phyloP scores from a whole-genome alignment of 2,888 invertebrate genomes.

The Andrena hattorfiana region DNA sequence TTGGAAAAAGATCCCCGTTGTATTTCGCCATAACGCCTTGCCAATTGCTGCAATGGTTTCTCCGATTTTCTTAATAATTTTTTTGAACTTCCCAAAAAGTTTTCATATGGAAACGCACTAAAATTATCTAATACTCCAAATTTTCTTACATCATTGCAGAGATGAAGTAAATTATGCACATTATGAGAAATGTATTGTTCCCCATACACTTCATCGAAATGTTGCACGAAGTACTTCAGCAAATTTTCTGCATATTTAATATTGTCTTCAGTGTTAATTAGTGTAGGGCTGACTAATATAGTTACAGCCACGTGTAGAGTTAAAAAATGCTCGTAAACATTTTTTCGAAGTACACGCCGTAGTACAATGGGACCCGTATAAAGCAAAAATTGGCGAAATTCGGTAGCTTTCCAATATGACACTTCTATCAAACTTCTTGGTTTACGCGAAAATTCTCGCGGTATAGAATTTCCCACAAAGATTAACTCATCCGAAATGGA shows the following conservation, averaged over 20 bases:
- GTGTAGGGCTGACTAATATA: constrained; percentile 2
- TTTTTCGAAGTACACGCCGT: neutral
- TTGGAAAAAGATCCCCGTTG: neutral
- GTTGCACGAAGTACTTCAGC: constrained; percentile 38
- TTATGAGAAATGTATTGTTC: constrained; percentile 34
- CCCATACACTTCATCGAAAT: constrained; percentile 41
- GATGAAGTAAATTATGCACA: constrained; percentile 43
- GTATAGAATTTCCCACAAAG: constrained; percentile 24
- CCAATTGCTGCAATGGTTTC: constrained; percentile 30
- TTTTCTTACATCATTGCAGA: constrained; percentile 44
- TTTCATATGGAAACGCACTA: constrained; percentile 49
- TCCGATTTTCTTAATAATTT: constrained; percentile 30
- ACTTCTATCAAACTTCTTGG: constrained; percentile 32
- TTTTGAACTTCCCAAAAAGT: constrained; percentile 30
- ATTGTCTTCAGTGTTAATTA: neutral
- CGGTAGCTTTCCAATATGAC: constrained; percentile 15
- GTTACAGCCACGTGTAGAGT: constrained; percentile 12
- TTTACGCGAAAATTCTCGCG: constrained; percentile 72
- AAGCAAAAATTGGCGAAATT: constrained; percentile 28
- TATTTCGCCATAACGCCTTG: neutral
- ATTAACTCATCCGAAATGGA: constrained; percentile 23
- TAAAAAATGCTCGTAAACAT: constrained; percentile 15
- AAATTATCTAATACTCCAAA: constrained; percentile 41
- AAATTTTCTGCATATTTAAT: constrained; percentile 29
- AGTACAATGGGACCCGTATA: constrained; percentile 13